Evolutionary conservation across 2,113 vertebrate species (phyloP).

Genomic region (Carassius carassius): DNA sequence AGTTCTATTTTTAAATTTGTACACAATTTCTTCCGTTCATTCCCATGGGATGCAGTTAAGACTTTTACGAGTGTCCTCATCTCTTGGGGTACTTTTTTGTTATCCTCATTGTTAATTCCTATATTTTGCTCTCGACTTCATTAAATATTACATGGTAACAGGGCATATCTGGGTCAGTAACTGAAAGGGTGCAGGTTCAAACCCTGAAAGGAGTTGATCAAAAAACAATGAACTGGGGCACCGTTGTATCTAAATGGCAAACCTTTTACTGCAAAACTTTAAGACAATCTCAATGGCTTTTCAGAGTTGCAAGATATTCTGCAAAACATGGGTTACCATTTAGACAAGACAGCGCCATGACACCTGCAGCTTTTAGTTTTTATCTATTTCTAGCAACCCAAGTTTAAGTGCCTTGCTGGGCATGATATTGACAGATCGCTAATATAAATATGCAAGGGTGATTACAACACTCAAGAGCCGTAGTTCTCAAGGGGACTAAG

Average conservation of each 20-base stretch:
- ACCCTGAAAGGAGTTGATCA: background rate
- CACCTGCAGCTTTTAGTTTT: background rate
- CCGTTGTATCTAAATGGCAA: background rate
- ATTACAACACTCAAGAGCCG: background rate
- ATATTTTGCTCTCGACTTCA: background rate
- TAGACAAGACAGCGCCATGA: background rate
- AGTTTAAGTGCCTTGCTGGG: background rate
- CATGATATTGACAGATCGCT: background rate
- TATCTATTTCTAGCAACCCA: background rate
- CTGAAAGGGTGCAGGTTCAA: background rate
- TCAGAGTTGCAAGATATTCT: background rate
- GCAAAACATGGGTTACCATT: background rate
- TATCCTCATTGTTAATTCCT: background rate
- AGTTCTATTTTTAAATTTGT: background rate
- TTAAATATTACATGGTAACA: background rate
- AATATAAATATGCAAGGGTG: background rate
- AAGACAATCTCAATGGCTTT: background rate
- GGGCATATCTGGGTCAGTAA: background rate
- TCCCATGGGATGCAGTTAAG: slow-evolving; percentile 13
- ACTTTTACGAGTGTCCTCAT: background rate
- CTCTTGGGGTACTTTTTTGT: background rate
- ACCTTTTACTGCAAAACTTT: background rate
- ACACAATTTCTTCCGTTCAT: background rate
- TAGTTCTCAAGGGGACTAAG: background rate
- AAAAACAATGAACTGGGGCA: background rate